Evolutionary conservation across 2,888 invertebrate species (phyloP).

Genomic region (Ditylenchus weischeri): DNA sequence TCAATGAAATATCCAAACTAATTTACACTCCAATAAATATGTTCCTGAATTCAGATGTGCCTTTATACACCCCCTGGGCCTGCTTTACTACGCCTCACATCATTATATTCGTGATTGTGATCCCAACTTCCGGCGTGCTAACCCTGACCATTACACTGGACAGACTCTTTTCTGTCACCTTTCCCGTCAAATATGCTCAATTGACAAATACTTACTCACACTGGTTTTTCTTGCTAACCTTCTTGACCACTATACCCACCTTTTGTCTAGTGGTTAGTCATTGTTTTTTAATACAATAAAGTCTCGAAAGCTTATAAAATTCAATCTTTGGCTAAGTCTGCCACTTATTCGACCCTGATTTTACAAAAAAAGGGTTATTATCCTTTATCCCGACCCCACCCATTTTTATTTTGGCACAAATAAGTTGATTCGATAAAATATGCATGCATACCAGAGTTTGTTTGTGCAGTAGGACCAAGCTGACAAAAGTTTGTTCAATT

Average conservation of each 20-base stretch:
- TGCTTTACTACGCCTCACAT: neutral
- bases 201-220: neutral
- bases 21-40: neutral
- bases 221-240: neutral
- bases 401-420: too few species aligned
- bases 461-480: too few species aligned
- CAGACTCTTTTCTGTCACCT: neutral
- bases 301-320: neutral
- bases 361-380: too few species aligned
- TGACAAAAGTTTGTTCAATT: too few species aligned
- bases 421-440: too few species aligned
- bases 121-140: neutral
- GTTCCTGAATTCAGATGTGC: neutral
- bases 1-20: neutral
- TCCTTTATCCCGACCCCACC: too few species aligned
- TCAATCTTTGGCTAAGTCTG: neutral
- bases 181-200: slow-evolving; percentile 4
- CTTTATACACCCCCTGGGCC: neutral
- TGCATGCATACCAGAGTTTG: too few species aligned
- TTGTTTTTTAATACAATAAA: neutral
- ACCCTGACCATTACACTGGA: too few species aligned
- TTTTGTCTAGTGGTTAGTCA: neutral
- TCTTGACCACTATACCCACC: neutral
- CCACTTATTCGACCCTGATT: too few species aligned
- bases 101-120: neutral